Base-by-base conservation (phyloP, 2,113 vertebrate genomes). In the Jaculus jaculus region DNA sequence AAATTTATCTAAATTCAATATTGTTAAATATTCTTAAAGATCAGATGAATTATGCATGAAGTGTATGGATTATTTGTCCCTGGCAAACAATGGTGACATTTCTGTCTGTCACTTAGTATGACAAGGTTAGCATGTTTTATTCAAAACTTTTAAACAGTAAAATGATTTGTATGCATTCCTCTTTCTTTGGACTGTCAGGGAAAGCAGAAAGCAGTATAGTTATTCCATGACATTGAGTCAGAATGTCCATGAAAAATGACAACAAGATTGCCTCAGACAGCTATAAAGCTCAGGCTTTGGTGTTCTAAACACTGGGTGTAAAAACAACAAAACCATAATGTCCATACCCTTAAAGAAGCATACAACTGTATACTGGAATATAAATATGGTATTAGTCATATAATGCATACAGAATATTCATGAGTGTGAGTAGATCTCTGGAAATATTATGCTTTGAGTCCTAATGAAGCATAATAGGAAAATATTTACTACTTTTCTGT, bases 41-140 rank as follows among this genome's bases (percentile, higher is more conserved):
- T 98, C 97, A 98, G 92, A 98, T 98, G 98, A 98, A 99, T 98
- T 98, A 98, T 98, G 98, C 98, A 98, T 98, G 97, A 98, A 98
- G 94, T 96, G 84, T 98, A 98, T 98, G 96, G 98, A 99, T 98
- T 98, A 98, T 98, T 98, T 98, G 97, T 98, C 97, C 95, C 95
- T 98, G 95, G 96, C 96, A 98, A 98, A 98, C 97, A 98, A 97
- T 97, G 93, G 97, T 98, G 98, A 98, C 98, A 98, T 98, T 98
- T 98, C 97, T 98, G 96, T 98, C 98, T 98, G 98, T 98, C 97
- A 98, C 96, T 98, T 98, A 97, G 95, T 97, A 98, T 98, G 97
- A 98, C 98, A 98, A 98, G 98, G 97, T 98, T 98, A 98, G 30
- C 96, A 98, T 98, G 98, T 98, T 98, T 98, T 98, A 98, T 98